A percentile compares a stretch with the other conserved stretches of the same genome.
Evolutionary conservation across 2,797 vertebrate species (phyloP).

Genomic region (Macropus fuliginosus): DNA sequence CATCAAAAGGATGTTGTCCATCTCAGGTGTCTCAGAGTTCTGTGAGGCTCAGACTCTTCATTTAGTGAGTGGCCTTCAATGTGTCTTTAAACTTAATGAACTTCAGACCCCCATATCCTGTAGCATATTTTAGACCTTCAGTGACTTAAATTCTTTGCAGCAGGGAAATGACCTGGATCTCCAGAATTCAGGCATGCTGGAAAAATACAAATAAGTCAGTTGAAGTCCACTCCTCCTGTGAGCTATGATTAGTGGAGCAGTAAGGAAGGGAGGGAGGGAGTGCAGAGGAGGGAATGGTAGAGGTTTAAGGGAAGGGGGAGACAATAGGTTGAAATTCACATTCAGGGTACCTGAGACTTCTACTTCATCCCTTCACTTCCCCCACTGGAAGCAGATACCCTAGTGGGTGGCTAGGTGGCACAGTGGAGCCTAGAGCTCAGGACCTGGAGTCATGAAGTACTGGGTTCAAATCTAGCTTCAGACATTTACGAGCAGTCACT

Average conservation of each 20-base stretch:
- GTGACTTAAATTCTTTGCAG: neutral
- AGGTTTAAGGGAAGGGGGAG: neutral
- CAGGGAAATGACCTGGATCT: neutral
- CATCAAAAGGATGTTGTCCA: neutral
- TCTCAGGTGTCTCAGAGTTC: neutral
- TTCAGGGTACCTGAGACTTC: neutral
- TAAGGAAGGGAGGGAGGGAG: neutral
- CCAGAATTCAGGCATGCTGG: neutral
- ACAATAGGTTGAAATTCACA: neutral
- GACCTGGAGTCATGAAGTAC: neutral
- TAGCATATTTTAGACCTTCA: neutral
- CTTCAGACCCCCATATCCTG: neutral
- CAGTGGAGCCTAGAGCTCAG: neutral
- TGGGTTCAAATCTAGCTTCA: neutral
- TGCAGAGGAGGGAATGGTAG: neutral
- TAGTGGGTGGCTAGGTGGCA: neutral
- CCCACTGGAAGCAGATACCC: too few relatives aligned
- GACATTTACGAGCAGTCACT: neutral
- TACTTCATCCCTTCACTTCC: neutral
- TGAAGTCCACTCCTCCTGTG: neutral
- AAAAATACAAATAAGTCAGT: neutral
- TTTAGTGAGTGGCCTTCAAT: neutral
- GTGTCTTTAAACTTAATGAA: neutral
- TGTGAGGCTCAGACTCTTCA: neutral
- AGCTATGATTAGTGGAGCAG: neutral